phyloP scores from a whole-genome alignment of 2,797 vertebrate genomes.

The Sebastes itinus region DNA sequence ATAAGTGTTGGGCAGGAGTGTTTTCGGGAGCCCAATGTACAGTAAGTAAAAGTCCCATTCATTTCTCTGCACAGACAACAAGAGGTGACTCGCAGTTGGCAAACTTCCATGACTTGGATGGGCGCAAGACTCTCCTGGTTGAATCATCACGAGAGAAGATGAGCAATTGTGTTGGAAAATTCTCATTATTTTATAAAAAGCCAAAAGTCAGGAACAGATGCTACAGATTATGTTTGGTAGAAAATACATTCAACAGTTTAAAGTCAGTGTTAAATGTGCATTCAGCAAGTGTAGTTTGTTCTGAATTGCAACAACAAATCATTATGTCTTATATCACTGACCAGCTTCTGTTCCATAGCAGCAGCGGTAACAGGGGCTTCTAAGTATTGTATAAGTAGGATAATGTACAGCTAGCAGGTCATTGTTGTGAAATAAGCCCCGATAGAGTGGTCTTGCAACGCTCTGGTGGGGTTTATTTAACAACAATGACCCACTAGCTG shows the following conservation, averaged over 20 bases:
- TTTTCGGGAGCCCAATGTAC: not conserved
- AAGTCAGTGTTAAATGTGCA: not conserved
- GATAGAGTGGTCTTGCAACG: too few species aligned
- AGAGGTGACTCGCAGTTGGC: not conserved
- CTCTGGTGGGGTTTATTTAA: too few species aligned
- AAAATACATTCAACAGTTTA: constrained; percentile 1
- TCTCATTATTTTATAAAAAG: not conserved
- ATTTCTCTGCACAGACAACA: not conserved
- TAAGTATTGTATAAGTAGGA: not conserved
- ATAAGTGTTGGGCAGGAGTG: not conserved
- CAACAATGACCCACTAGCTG: too few species aligned
- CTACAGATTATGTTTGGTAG: not conserved
- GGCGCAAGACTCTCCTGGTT: not conserved
- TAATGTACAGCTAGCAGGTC: too few species aligned
- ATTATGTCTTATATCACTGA: not conserved
- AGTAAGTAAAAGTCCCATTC: not conserved
- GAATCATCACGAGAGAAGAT: not conserved
- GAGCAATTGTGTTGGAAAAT: not conserved
- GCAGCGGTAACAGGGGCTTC: not conserved
- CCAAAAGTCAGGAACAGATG: not conserved
- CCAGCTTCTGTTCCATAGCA: not conserved
- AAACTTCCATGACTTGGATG: not conserved
- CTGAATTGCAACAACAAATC: not conserved
- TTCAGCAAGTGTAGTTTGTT: not conserved
- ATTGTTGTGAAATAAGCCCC: too few species aligned